Evolutionary conservation across 2,113 vertebrate genomes (phyloP), one percentile per base, ranked within the genome.

Genomic region (Dicentrarchus labrax): DNA sequence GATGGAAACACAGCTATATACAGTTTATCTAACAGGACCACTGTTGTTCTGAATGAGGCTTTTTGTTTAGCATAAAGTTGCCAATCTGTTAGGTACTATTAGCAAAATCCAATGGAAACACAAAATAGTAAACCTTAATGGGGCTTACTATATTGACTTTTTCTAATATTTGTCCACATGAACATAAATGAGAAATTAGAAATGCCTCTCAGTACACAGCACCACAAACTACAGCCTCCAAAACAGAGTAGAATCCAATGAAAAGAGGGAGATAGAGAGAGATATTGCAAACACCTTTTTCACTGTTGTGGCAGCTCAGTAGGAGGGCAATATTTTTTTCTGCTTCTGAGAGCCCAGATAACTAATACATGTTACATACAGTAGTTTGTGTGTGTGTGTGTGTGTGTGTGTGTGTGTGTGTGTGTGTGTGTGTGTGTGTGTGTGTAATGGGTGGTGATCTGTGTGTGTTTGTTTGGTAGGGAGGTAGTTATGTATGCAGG

Each of bases 221-320:
- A 17, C 3, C 9, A 38, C 30, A 65, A 61, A 56, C 61, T n/a
- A 22, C 30, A 64, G 61, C 22, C 12, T 45, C n/a, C 6, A 36
- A 22, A 61, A 70, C 30, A 43, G 43, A 66, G 22, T 6, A 12
- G 5, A 62, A 22, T 64, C 36, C 17, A 39, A 53, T 17, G 19
- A 53, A 41, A 66, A 53, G 38, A 77, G 56, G 5, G 24, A 84
- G 51, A 89, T 73, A 82, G 24, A 76, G 47, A 72, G 22, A 84
- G 53, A 65, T 30, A 69, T n/a, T 59, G 75, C 67, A 86, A 76
- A 68, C 60, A 75, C 53, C 72, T 66, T 75, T 81, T 88, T 67
- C 68, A 83, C 78, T 90, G 77, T 75, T 84, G 72, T 86, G 84
- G 80, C 80, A 87, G 76, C 80, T 87, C 84, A 84, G 84, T 80